Evolutionary conservation across 1,140 invertebrate species (phyloP), one percentile per base, ranked within the genome.

Genomic region (Coenobita brevimanus): DNA sequence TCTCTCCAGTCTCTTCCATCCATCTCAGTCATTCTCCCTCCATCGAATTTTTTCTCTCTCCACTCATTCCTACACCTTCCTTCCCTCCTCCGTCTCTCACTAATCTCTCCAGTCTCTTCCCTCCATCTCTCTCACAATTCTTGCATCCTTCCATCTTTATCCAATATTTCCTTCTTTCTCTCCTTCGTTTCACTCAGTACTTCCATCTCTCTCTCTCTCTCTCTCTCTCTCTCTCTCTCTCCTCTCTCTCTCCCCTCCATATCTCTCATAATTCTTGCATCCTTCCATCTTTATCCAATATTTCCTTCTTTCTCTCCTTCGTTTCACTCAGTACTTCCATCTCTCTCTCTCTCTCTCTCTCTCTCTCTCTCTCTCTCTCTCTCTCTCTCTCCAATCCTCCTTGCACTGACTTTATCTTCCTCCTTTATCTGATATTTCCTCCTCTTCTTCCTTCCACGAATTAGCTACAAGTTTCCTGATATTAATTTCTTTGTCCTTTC

Each of bases 191-290:
- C 64, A 8, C 64, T 67, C 64, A 8, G 6, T 67, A 6, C n/a
- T n/a, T 67, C 64, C n/a, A 6, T 67, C 64, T 67, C 69, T 73
- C 69, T 73, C 69, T 73, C 69, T 73, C 69, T 73, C 69, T 73
- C 69, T 73, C 69, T 73, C 69, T 73, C 69, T 73, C 69, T 73
- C 69, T 73, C 69, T 33, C n/a, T 24, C 64, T 30, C 30, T 30
- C 30, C 69, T 21, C 69, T 73, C 69, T 33, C 69, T 17, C 13
- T 36, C 46, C 69, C 38, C 69, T 38, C 69, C 21, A 8, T n/a
- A 0, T 33, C 33, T 21, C 69, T 15, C 15, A n/a, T 8, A 1
- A 3, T 21, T 15, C 33, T 38, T 33, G 27, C 33, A 8, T 17
- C 46, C 46, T 17, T 50, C 46, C 17, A 6, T 50, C 46, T 50